Conservation (phyloP, 2,888 invertebrate genomes). For the Vesta saturnalis region DNA sequence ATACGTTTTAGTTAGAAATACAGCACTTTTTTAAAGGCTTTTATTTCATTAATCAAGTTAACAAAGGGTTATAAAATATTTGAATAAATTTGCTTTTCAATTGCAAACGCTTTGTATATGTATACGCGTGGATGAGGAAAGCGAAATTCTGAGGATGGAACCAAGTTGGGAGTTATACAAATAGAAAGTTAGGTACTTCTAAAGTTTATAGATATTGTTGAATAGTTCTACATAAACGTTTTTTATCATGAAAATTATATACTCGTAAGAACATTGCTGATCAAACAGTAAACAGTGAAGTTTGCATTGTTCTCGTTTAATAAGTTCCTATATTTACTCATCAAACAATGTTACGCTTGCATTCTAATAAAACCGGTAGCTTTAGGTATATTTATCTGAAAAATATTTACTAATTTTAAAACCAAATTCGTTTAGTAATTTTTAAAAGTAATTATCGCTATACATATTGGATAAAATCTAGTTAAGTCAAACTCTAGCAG, state of each 20-base stretch:
- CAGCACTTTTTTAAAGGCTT: no score
- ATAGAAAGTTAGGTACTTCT: not conserved
- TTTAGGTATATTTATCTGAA: not conserved
- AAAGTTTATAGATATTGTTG: not conserved
- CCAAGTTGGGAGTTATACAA: not conserved
- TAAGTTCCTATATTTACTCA: conserved; percentile 2
- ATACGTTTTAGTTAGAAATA: no score
- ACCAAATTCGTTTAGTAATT: no score
- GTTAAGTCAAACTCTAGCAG: no score
- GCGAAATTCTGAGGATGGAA: no score
- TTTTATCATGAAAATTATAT: not conserved
- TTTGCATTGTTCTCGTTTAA: conserved; percentile 5
- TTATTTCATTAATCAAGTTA: no score
- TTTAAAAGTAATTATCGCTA: no score
- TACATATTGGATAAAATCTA: no score
- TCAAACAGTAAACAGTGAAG: conserved; percentile 5
- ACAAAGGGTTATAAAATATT: no score
- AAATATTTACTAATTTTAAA: not conserved
- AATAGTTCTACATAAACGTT: not conserved
- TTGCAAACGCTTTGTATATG: no score
- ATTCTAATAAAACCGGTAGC: not conserved
- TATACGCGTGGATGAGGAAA: no score
- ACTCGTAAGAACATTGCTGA: conserved; percentile 4
- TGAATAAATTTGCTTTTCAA: no score
- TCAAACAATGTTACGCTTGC: conserved; percentile 7